Percentiles rank a stretch among this genome's conserved stretches.
Evolutionary conservation across 2,888 invertebrate genomes (phyloP).

Genomic region (Drosophila tripunctata): DNA sequence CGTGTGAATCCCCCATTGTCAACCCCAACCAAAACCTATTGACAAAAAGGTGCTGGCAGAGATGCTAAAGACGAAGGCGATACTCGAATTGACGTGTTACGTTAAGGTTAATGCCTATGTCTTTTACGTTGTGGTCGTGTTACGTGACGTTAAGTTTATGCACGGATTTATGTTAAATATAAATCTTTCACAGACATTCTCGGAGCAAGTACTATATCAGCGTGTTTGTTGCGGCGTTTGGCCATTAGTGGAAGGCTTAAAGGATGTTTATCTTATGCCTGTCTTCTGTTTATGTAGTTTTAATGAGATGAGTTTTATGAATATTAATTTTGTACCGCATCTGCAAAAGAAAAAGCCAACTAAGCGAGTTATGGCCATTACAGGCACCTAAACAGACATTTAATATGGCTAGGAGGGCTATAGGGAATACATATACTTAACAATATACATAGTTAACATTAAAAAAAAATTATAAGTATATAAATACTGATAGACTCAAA

Average conservation of each 20-base stretch:
- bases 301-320: slow-evolving; percentile 29
- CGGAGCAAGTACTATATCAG: slow-evolving; percentile 7
- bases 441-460: no score
- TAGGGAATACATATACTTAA: no score
- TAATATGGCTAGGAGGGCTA: no score
- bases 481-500: no score
- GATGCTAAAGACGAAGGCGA: slow-evolving; percentile 34
- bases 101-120: slow-evolving; percentile 36
- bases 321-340: slow-evolving; percentile 32
- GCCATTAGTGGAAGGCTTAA: slow-evolving; percentile 32
- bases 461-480: no score
- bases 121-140: slow-evolving; percentile 32
- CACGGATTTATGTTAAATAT: slow-evolving; percentile 59
- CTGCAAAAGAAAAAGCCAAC: not conserved
- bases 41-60: slow-evolving; percentile 58
- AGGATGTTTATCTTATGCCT: slow-evolving; percentile 23
- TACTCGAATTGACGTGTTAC: slow-evolving; percentile 52
- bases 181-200: slow-evolving; percentile 52
- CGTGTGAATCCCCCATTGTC: not conserved
- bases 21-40: not conserved
- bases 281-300: slow-evolving; percentile 33
- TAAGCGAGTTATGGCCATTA: slow-evolving; percentile 6
- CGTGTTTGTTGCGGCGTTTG: slow-evolving; percentile 24
- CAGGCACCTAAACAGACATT: not conserved
- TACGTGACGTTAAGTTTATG: slow-evolving; percentile 64